Percentiles rank a stretch among this genome's conserved stretches.
These are phyloP conservation scores for Perognathus longimembris DNA, from an alignment of 2,113 vertebrate species.

Conservation along the genomic window DNA sequence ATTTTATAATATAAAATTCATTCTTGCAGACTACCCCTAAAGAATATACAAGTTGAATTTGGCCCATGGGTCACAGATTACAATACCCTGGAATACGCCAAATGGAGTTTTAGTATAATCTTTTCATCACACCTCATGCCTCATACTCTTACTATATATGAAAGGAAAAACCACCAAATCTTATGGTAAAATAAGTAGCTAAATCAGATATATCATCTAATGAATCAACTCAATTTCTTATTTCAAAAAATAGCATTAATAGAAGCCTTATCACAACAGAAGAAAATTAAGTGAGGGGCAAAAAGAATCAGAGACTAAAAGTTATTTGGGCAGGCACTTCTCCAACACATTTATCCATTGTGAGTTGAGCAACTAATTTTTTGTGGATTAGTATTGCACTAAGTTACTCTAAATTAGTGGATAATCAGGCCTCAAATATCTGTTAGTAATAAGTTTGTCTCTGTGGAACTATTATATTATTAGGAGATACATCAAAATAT, in stretches of 20 bases:
- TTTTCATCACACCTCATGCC: background rate
- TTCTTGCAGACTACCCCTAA: background rate
- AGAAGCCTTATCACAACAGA: background rate
- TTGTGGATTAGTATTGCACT: background rate
- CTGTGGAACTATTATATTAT: background rate
- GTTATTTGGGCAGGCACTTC: background rate
- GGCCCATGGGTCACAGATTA: background rate
- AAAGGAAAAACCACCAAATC: background rate
- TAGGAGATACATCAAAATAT: background rate
- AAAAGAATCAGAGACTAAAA: background rate
- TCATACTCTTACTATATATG: background rate
- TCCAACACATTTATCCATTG: background rate
- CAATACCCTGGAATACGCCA: background rate
- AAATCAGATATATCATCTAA: background rate
- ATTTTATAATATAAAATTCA: slow-evolving; percentile 42
- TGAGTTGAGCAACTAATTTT: background rate
- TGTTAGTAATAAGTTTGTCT: background rate
- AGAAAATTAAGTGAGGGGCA: background rate
- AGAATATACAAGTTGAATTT: background rate
- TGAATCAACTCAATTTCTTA: background rate
- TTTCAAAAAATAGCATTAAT: background rate
- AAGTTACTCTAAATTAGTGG: background rate
- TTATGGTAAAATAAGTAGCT: background rate
- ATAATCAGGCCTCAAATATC: background rate
- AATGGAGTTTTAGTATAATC: background rate